A percentile compares a stretch with the other conserved stretches of the same genome.
phyloP scores from a whole-genome alignment of 2,888 invertebrate species.

The Eupithecia subumbrata region DNA sequence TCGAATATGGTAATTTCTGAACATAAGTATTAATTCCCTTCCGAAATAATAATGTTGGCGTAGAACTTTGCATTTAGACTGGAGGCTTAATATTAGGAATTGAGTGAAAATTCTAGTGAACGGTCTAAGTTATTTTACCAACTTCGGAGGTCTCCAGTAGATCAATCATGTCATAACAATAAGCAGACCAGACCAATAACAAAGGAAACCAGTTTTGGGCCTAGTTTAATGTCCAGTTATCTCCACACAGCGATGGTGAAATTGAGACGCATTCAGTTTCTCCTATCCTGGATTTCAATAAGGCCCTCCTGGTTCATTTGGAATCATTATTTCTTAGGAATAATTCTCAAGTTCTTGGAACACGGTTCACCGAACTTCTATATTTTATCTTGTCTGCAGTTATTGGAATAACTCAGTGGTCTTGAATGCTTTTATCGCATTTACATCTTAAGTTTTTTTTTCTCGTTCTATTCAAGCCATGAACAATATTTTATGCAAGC shows the following conservation, averaged over 20 bases:
- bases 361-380: conserved; percentile 21
- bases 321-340: conserved; percentile 10
- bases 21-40: background rate
- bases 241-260: background rate
- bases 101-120: background rate
- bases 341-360: background rate
- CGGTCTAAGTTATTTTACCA: background rate
- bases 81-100: background rate
- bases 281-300: background rate
- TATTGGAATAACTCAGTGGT: conserved; percentile 28
- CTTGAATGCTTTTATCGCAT: conserved; percentile 19
- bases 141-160: background rate
- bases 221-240: background rate
- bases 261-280: background rate
- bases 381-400: conserved; percentile 16
- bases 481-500: background rate
- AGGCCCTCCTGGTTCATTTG: background rate
- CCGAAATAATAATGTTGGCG: background rate
- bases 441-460: conserved; percentile 12
- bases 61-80: background rate
- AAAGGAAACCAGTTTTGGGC: background rate
- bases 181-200: background rate
- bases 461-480: conserved; percentile 2
- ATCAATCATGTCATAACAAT: background rate
- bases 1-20: background rate